These are phyloP conservation scores for Seriola rivoliana DNA, from an alignment of 2,113 vertebrate species.

Conservation along the genomic window DNA sequence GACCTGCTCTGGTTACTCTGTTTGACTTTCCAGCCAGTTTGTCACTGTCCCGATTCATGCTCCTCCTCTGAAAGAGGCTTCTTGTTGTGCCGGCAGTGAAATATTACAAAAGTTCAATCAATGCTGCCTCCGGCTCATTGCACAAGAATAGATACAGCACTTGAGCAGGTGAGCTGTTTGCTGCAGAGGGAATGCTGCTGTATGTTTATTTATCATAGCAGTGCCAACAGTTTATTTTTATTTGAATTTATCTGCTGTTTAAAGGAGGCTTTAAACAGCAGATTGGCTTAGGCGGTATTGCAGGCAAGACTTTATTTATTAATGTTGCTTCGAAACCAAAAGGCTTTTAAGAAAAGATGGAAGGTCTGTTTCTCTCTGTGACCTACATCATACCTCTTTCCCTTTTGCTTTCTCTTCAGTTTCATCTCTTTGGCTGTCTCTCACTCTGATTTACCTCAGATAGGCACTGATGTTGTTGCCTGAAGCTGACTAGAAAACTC, in stretches of 20 bases:
- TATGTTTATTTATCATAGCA: constrained; percentile 10
- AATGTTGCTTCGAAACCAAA: constrained; percentile 11
- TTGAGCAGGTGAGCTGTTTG: constrained; percentile 60
- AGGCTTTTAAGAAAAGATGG: background rate
- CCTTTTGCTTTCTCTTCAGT: background rate
- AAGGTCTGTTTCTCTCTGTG: constrained; percentile 25
- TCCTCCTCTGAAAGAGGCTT: constrained; percentile 76
- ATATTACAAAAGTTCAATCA: constrained; percentile 79
- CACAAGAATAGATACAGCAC: constrained; percentile 62
- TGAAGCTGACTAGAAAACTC: constrained; percentile 19
- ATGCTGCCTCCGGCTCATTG: constrained; percentile 65
- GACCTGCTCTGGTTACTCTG: constrained; percentile 76
- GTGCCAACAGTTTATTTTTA: background rate
- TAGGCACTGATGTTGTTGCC: background rate
- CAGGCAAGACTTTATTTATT: background rate
- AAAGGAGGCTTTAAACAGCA: background rate
- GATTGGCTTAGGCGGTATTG: background rate
- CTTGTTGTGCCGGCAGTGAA: constrained; percentile 76
- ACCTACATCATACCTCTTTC: constrained; percentile 31
- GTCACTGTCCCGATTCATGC: constrained; percentile 79
- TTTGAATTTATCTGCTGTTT: constrained; percentile 13
- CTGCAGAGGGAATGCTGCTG: background rate
- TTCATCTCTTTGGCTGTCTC: background rate
- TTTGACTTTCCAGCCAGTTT: constrained; percentile 83
- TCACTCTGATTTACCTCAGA: background rate